Conservation (phyloP, 64 coral and sea anemone genomes). For the Stichodactyla mertensii region DNA sequence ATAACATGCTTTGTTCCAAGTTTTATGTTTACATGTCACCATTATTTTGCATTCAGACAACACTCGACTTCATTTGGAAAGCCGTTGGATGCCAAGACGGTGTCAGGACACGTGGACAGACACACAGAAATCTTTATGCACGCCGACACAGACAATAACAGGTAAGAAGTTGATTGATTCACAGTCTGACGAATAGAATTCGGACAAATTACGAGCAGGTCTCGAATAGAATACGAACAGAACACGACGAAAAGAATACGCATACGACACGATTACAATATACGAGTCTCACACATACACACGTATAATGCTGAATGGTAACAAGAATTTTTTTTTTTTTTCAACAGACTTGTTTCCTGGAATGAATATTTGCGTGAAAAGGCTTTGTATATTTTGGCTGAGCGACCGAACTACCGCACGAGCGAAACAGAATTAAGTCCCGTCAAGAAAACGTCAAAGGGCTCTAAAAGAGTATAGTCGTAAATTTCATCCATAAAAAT, state of each 20-base stretch:
- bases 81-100: constrained; percentile 56
- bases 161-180: constrained; percentile 18
- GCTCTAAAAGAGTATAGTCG: neutral
- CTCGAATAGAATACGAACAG: too few relatives aligned
- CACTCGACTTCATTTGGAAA: constrained; percentile 47
- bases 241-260: too few relatives aligned
- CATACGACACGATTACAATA: too few relatives aligned
- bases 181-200: neutral
- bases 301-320: too few relatives aligned
- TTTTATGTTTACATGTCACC: too few relatives aligned
- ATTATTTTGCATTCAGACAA: constrained; percentile 9
- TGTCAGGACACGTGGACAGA: constrained; percentile 77
- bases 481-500: too few relatives aligned
- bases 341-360: constrained; percentile 70
- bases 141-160: constrained; percentile 85
- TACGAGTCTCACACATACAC: too few relatives aligned
- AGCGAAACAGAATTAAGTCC: neutral
- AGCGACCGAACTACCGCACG: constrained; percentile 46
- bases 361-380: constrained; percentile 79
- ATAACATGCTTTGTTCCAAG: too few relatives aligned
- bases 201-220: too few relatives aligned
- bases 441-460: neutral
- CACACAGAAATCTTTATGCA: constrained; percentile 89
- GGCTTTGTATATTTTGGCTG: constrained; percentile 70
- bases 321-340: neutral